Base-by-base conservation (phyloP, 2,888 invertebrate genomes). In the Autographa pulchrina region DNA sequence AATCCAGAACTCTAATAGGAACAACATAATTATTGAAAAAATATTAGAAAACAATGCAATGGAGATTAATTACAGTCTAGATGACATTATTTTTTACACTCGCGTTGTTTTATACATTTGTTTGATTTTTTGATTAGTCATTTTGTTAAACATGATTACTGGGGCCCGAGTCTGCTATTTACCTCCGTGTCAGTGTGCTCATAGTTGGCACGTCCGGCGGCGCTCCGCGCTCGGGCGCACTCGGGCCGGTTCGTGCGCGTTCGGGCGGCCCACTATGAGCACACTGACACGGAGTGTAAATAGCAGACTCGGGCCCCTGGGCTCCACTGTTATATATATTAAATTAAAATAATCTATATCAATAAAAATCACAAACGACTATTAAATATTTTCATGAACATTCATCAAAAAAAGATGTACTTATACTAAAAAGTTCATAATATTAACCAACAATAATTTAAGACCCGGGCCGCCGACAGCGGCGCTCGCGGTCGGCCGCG, bases 301-400 rank as follows among this genome's bases (percentile, higher is more conserved):
- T n/a, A n/a, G n/a, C n/a, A n/a, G n/a, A n/a, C n/a, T n/a, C n/a
- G n/a, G n/a, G n/a, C n/a, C n/a, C n/a, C n/a, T n/a, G 56, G 31
- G 59, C n/a, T 58, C 31, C 43, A 43, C 35, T 41, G 11, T 32
- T 43, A 14, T 16, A 60, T 43, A 14, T 16, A 60, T 38, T 48
- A 41, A 41, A 32, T 16, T 52, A 67, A 9, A 62, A 65, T 20
- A 0, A 65, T 65, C 25, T 62, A 68, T 65, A 77, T 78, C 80
- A 80, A 74, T 68, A 80, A 75, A 70, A 73, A 75, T 78, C 81
- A 77, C 75, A 81, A 76, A 52, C 69, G 64, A 70, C 70, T 67
- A 74, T 61, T 63, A 61, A 75, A 84, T 78, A 74, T 75, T 71
- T 83, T 82, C 75, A 84, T 76, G 81, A 86, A 88, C 84, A 88